A percentile compares a stretch with the other conserved stretches of the same genome.
These are phyloP conservation scores for Galaxias olidus DNA, from an alignment of 2,797 vertebrate species.

Conservation along the genomic window DNA sequence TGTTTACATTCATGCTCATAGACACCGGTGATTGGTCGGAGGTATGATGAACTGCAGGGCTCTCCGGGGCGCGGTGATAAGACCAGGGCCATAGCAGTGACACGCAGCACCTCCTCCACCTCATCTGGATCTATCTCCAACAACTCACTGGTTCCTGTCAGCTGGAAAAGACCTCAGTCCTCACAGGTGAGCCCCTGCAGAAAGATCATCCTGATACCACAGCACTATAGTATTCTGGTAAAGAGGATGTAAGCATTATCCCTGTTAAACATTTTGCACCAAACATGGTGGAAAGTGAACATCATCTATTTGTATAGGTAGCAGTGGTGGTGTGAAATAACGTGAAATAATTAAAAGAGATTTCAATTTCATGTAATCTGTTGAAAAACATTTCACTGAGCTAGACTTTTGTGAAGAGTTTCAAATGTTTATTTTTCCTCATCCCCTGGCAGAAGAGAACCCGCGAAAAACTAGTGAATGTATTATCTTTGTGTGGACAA, in stretches of 20 bases:
- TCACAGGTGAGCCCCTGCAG: constrained; percentile 82
- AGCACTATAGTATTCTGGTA: no score
- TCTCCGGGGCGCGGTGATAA: constrained; percentile 87
- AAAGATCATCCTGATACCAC: background rate
- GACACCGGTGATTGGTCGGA: constrained; percentile 93
- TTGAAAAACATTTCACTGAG: background rate
- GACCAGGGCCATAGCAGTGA: constrained; percentile 84
- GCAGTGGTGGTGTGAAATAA: background rate
- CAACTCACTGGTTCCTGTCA: constrained; percentile 95
- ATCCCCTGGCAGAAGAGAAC: constrained; percentile 86
- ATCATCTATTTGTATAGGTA: background rate
- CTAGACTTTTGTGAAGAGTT: background rate
- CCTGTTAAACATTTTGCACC: no score
- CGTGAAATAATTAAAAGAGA: background rate
- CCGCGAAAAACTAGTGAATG: constrained; percentile 95
- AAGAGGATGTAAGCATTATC: no score
- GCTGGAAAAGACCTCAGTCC: constrained; percentile 97
- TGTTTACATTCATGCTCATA: constrained; percentile 46
- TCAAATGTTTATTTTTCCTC: constrained; percentile 27
- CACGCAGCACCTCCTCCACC: constrained; percentile 93
- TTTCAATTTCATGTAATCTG: background rate
- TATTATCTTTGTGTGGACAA: constrained; percentile 94
- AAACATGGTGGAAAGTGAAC: no score
- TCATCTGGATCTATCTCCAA: constrained; percentile 94
- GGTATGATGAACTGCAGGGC: constrained; percentile 90